These are phyloP conservation scores for Tragelaphus eurycerus DNA, from an alignment of 2,797 vertebrate genomes.

Conservation along the genomic window DNA sequence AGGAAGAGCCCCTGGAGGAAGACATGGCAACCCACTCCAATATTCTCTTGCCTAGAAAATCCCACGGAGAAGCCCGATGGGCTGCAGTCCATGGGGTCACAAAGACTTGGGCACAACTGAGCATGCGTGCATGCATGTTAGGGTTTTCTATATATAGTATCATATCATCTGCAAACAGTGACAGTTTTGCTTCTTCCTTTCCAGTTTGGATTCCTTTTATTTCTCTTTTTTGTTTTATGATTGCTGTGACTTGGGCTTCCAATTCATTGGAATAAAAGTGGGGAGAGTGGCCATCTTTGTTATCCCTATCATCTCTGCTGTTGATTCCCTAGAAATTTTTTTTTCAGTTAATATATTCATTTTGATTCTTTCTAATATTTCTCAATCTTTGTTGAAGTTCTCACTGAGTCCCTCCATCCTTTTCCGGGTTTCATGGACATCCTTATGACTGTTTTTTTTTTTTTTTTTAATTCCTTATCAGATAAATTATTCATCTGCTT, in stretches of 20 bases:
- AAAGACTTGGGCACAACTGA: not conserved
- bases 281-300: not conserved
- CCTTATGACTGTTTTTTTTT: not conserved
- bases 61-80: not conserved
- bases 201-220: not conserved
- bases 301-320: not conserved
- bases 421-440: not conserved
- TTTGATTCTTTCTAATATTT: not conserved
- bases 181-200: not conserved
- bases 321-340: not conserved
- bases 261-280: not conserved
- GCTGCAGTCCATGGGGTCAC: not conserved
- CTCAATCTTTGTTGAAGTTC: not conserved
- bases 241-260: not conserved
- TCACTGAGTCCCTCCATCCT: not conserved
- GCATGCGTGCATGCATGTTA: not conserved
- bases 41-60: not conserved
- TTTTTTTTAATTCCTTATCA: not conserved
- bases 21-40: not conserved
- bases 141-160: not conserved
- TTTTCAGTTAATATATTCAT: not conserved
- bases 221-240: not conserved
- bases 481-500: not conserved
- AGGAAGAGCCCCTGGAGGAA: not conserved
- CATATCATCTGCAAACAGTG: not conserved